These are phyloP conservation scores for Nansenia antarctica DNA, from an alignment of 2,113 vertebrate species.

Conservation along the genomic window DNA sequence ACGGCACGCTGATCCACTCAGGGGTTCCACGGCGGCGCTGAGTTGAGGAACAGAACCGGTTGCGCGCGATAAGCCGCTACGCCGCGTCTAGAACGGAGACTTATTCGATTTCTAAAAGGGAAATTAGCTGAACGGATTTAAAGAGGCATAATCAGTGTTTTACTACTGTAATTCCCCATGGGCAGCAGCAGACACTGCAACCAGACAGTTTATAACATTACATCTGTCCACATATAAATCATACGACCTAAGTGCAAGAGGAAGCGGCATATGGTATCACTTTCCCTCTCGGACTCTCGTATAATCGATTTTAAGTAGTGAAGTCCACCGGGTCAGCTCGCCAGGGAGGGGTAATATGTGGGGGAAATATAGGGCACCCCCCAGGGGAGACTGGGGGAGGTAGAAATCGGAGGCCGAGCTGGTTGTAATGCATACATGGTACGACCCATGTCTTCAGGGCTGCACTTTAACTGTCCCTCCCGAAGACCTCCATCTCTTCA, in stretches of 20 bases:
- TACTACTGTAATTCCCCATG: not conserved
- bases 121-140: not conserved
- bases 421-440: too few species aligned
- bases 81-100: not conserved
- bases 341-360: slow-evolving; percentile 38
- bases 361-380: slow-evolving; percentile 18
- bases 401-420: too few species aligned
- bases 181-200: not conserved
- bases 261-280: not conserved
- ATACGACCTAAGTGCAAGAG: not conserved
- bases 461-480: too few species aligned
- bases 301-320: slow-evolving; percentile 53
- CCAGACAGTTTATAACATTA: not conserved
- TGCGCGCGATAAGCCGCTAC: too few species aligned
- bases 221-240: not conserved
- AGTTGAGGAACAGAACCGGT: too few species aligned
- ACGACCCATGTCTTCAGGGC: too few species aligned
- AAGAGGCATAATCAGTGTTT: not conserved
- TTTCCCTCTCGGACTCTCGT: slow-evolving; percentile 38
- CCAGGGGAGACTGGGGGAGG: too few species aligned
- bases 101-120: not conserved
- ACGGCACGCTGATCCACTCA: too few species aligned
- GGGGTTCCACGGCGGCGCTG: too few species aligned
- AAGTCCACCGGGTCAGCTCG: slow-evolving; percentile 31
- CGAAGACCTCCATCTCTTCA: too few species aligned